Evolutionary conservation across 1,140 invertebrate genomes (phyloP).

Genomic region (Atta colombica): DNA sequence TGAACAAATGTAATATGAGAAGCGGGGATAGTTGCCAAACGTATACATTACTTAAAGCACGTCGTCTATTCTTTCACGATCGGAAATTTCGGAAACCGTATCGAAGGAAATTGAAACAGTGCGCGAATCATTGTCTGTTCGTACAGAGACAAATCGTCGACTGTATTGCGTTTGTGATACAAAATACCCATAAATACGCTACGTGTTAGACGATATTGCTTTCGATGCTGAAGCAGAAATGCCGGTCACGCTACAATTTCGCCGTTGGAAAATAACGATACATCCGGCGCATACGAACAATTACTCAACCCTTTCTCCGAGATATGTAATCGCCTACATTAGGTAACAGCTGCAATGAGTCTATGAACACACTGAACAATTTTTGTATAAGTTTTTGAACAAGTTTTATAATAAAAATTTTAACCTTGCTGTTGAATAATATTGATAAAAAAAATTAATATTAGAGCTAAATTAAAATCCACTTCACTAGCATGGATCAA

Average conservation of each 20-base stretch:
- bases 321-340: not conserved
- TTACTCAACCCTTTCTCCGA: constrained; percentile 2
- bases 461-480: not conserved
- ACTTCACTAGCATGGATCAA: not conserved
- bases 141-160: constrained; percentile 23
- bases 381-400: not conserved
- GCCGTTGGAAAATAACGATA: constrained; percentile 22
- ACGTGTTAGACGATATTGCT: constrained; percentile 45
- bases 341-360: constrained; percentile 33
- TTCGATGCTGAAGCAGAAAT: constrained; percentile 35
- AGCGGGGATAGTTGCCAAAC: not conserved
- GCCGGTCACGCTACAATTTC: constrained; percentile 19
- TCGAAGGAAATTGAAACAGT: constrained; percentile 41
- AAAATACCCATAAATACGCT: constrained; percentile 1
- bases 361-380: not conserved
- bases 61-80: constrained; percentile 16
- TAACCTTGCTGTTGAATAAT: not conserved
- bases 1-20: not conserved
- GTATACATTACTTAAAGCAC: not conserved
- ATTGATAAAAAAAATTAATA: not conserved
- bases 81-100: constrained; percentile 35
- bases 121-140: constrained; percentile 30
- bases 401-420: constrained; percentile 5
- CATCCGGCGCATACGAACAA: constrained; percentile 14
- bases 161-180: constrained; percentile 31